Conservation (phyloP, 2,888 invertebrate genomes). For the Meliscaeva auricollis region DNA sequence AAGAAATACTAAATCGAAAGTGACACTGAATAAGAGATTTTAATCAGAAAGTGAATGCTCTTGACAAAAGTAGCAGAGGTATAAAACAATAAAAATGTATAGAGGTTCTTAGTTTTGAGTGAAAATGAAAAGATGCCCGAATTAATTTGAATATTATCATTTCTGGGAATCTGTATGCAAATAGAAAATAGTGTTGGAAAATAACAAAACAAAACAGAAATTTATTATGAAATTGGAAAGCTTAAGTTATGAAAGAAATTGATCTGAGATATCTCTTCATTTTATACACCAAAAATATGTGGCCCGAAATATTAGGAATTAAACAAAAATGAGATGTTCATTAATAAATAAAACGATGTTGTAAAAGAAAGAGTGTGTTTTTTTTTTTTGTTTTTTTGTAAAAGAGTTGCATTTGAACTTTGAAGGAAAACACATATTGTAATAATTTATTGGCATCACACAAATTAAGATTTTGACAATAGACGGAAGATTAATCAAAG, state of each 20-base stretch:
- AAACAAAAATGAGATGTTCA: background rate
- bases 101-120: conserved; percentile 10
- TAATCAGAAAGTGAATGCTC: conserved; percentile 57
- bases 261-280: background rate
- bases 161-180: conserved; percentile 16
- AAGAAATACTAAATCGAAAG: conserved; percentile 46
- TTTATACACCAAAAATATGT: background rate
- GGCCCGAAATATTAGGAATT: background rate
- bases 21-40: conserved; percentile 52
- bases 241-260: conserved; percentile 3
- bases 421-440: no score
- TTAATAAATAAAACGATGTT: background rate
- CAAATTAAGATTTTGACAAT: no score
- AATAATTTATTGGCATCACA: no score
- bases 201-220: conserved; percentile 7
- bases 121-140: conserved; percentile 29
- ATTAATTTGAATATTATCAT: conserved; percentile 50
- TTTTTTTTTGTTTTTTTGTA: no score
- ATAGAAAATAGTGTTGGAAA: conserved; percentile 7
- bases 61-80: conserved; percentile 23
- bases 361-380: background rate
- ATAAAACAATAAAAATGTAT: no score
- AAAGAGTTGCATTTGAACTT: no score
- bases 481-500: no score
- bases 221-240: conserved; percentile 16